Evolutionary conservation across 1,140 invertebrate species (phyloP).

Genomic region (Drosophila baimaii): DNA sequence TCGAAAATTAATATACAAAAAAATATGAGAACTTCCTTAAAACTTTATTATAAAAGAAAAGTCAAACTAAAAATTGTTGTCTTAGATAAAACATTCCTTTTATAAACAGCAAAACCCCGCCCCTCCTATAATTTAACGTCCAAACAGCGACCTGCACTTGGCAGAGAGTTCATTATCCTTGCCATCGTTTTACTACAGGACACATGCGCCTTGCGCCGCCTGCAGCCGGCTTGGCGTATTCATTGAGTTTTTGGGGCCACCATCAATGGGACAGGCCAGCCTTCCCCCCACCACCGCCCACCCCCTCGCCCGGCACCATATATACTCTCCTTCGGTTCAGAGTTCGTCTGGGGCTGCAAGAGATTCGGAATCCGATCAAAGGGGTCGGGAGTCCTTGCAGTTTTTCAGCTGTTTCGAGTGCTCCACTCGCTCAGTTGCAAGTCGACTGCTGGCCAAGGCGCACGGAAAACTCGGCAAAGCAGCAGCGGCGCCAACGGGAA

Average conservation of each 20-base stretch:
- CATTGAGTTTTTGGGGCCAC: constrained; percentile 61
- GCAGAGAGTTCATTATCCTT: constrained; percentile 53
- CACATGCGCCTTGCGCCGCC: constrained; percentile 45
- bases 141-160: constrained; percentile 2
- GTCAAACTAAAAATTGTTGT: too few species aligned
- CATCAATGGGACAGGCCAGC: constrained; percentile 67
- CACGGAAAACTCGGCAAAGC: constrained; percentile 62
- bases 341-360: constrained; percentile 46
- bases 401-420: constrained; percentile 44
- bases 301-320: not conserved
- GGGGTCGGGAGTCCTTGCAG: constrained; percentile 59
- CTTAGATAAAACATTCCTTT: too few species aligned
- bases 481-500: constrained; percentile 25
- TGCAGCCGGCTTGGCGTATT: constrained; percentile 45
- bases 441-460: constrained; percentile 69
- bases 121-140: not conserved
- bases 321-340: constrained; percentile 26
- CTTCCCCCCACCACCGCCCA: too few species aligned
- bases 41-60: not conserved
- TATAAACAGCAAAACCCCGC: not conserved
- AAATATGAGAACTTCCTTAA: too few species aligned
- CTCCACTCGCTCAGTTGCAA: constrained; percentile 68
- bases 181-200: constrained; percentile 49
- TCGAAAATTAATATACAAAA: not conserved
- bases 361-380: constrained; percentile 27